Evolutionary conservation across 2,888 invertebrate genomes (phyloP), one percentile per base, ranked within the genome.

Genomic region (Carpatolechia fugitivella): DNA sequence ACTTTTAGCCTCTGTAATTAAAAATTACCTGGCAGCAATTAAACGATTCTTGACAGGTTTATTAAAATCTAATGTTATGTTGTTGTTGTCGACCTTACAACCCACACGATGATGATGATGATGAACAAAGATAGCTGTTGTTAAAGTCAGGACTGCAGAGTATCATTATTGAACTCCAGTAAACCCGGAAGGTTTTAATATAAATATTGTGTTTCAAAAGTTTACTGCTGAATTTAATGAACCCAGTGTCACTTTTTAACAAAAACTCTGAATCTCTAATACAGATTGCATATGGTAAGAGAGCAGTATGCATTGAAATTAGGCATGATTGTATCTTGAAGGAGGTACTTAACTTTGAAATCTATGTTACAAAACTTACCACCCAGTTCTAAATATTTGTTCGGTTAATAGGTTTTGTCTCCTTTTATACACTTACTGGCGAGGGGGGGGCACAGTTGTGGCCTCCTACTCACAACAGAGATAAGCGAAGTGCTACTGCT

Each of bases 11-110:
- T n/a, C n/a, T n/a, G n/a, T n/a, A n/a, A n/a, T n/a, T 10, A 63
- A 57, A 30, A 64, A 62, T 33, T 66, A 46, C 47, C 36, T 63
- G 11, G 60, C 55, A 3, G 44, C 55, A 1, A 49, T 57, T 2
- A 57, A 58, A 24, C 14, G 24, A 11, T 10, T 55, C 11, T n/a
- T 60, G 14, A 55, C 57, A n/a, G 58, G 57, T 3, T 7, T 58
- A n/a, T n/a, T n/a, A n/a, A n/a, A n/a, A 0, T 48, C 54, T 10
- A 56, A 58, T 56, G 56, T 46, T 11, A n/a, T 55, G 8, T 29
- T 48, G 14, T n/a, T n/a, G n/a, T n/a, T n/a, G n/a, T n/a, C n/a
- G n/a, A n/a, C n/a, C n/a, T n/a, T n/a, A n/a, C n/a, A n/a, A n/a
- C n/a, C n/a, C n/a, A n/a, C n/a, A n/a, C n/a, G n/a, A n/a, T n/a